Base-by-base conservation (phyloP, 2,888 invertebrate species). In the Helleia helle region DNA sequence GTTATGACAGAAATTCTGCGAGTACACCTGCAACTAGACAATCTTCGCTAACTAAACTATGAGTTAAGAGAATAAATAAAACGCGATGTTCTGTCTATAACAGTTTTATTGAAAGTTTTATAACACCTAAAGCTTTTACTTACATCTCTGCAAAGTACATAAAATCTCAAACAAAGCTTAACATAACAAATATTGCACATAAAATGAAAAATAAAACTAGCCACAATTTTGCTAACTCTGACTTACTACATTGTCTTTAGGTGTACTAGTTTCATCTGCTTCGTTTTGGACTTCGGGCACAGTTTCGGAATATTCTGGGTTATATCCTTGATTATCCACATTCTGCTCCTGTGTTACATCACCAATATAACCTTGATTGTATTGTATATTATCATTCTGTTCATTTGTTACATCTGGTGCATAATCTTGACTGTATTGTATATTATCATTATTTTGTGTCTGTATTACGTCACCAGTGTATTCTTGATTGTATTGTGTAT, bases 181-280 rank as follows among this genome's bases (percentile, higher is more conserved):
- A 63, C 49, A 54, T 61, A 65, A 65, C 58, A 60, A 65, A 63
- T 72, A 77, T 75, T 76, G 74, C 75, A 75, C 76, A 47, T 62
- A 67, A 49, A 56, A 49, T 42, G 52, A 63, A 42, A 40, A 15
- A 5, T 31, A 3, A 17, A 40, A 43, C 14, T 54, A 55, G 49
- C 48, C 46, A n/a, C n/a, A 54, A 61, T 48, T 46, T 56, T 15
- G 28, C 37, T 37, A 42, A 30, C 42, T 42, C 59, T 76, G 65
- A 61, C 58, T 68, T 51, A 56, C 52, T 52, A 62, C 42, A 49
- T 64, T 65, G 47, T 67, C 63, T 38, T 58, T 64, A 50, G 64
- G 63, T 52, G 59, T 52, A 48, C 52, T 59, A 51, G 49, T 60
- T 55, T 59, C 59, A 29, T 45, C 59, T 17, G 39, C 30, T 44